Percentiles rank a stretch among this genome's conserved stretches.
phyloP scores from a whole-genome alignment of 2,113 vertebrate genomes.

The Micronycteris hirsuta region DNA sequence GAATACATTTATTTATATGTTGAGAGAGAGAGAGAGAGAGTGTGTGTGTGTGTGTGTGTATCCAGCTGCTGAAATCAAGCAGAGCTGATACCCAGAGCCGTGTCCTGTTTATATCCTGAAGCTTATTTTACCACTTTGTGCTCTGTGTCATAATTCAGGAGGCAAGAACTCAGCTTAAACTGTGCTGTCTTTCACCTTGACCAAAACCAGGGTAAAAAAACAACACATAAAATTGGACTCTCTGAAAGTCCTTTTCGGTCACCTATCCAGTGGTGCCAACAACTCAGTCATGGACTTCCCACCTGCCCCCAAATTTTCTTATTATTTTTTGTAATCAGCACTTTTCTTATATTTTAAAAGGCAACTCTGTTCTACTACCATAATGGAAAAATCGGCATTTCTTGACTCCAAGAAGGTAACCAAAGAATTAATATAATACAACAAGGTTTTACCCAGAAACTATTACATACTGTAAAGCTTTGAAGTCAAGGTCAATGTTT shows the following conservation, averaged over 20 bases:
- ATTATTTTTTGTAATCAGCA: background rate
- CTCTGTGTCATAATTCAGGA: background rate
- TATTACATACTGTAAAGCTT: background rate
- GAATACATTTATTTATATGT: background rate
- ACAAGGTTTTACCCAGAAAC: background rate
- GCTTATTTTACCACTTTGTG: background rate
- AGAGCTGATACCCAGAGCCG: background rate
- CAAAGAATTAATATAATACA: background rate
- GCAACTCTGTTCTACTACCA: background rate
- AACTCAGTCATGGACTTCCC: background rate
- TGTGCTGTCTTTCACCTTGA: background rate
- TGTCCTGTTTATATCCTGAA: background rate
- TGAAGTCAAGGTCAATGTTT: background rate
- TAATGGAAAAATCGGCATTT: background rate
- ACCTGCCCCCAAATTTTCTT: background rate
- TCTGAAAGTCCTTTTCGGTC: background rate
- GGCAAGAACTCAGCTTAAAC: background rate
- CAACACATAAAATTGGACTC: background rate
- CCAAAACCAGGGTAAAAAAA: background rate
- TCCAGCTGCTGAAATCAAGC: background rate
- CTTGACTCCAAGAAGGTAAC: background rate
- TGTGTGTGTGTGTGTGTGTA: background rate
- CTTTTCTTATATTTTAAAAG: background rate
- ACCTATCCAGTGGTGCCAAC: background rate
- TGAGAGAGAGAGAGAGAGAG: too few species aligned